These are phyloP conservation scores for Sarcophaga peregrina DNA, from an alignment of 1,140 invertebrate species.

Conservation along the genomic window DNA sequence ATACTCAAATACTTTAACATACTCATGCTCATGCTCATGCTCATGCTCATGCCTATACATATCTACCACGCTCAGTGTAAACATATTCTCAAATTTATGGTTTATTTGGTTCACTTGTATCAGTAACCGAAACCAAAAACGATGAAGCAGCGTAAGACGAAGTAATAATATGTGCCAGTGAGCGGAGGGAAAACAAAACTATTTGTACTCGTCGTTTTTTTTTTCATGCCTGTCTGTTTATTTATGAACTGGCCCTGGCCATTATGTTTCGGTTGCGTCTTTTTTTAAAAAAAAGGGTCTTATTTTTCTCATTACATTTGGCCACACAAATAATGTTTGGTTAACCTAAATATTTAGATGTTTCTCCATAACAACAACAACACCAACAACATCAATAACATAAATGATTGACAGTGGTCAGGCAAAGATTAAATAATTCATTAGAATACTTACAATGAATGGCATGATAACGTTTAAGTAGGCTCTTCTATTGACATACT, in stretches of 20 bases:
- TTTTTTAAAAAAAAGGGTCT: not conserved
- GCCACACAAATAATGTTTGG: conserved; percentile 22
- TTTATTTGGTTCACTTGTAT: not conserved
- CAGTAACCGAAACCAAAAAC: too few species aligned
- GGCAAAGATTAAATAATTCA: too few species aligned
- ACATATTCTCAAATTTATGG: not conserved
- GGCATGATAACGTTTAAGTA: too few species aligned
- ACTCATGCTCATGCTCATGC: too few species aligned
- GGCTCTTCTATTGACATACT: too few species aligned
- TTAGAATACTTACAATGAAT: too few species aligned
- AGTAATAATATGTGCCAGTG: not conserved
- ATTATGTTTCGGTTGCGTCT: not conserved
- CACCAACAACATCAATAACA: not conserved
- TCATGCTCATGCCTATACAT: too few species aligned
- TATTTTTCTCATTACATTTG: not conserved
- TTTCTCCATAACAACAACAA: not conserved
- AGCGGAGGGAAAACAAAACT: not conserved
- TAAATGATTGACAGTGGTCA: too few species aligned
- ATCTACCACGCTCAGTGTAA: not conserved
- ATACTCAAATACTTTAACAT: too few species aligned
- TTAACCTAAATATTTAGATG: conserved; percentile 33
- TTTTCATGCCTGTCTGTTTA: not conserved
- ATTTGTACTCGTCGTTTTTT: not conserved
- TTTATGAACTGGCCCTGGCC: conserved; percentile 4
- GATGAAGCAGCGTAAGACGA: too few species aligned